A percentile compares a stretch with the other conserved stretches of the same genome.
Conservation (phyloP, 2,113 vertebrate genomes). For the Vidua macroura region DNA sequence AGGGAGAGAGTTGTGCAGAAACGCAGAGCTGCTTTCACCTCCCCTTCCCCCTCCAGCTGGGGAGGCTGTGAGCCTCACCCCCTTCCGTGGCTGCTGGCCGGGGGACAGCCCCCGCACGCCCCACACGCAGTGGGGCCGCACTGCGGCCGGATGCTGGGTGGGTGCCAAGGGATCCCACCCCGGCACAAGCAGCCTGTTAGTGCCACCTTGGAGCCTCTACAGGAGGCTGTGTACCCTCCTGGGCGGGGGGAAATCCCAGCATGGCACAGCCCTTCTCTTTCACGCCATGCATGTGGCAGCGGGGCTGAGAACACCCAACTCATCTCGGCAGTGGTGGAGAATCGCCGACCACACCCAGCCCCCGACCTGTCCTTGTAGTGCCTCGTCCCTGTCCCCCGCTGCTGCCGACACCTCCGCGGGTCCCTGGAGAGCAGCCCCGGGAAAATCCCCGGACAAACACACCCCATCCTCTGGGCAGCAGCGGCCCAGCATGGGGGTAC, state of each 20-base stretch:
- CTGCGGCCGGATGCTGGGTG: not conserved
- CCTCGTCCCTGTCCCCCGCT: not conserved
- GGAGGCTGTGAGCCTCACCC: not conserved
- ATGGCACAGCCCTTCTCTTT: not conserved
- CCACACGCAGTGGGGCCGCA: not conserved
- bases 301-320: not conserved
- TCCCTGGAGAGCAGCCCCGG: not conserved
- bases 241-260: not conserved
- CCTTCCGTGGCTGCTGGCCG: accelerated
- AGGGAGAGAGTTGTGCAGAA: not conserved
- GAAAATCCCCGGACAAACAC: not conserved
- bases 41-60: not conserved
- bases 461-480: not conserved
- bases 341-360: not conserved
- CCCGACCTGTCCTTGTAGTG: not conserved
- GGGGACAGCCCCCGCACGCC: accelerated
- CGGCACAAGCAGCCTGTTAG: accelerated
- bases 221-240: not conserved
- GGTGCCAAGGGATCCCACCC: not conserved
- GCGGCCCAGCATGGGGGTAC: not conserved
- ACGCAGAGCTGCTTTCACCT: not conserved
- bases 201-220: not conserved
- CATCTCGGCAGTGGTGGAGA: not conserved
- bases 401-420: not conserved
- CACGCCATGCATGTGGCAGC: accelerated